A percentile compares a stretch with the other conserved stretches of the same genome.
Conservation (phyloP, 2,113 vertebrate species). For the Columba livia region DNA sequence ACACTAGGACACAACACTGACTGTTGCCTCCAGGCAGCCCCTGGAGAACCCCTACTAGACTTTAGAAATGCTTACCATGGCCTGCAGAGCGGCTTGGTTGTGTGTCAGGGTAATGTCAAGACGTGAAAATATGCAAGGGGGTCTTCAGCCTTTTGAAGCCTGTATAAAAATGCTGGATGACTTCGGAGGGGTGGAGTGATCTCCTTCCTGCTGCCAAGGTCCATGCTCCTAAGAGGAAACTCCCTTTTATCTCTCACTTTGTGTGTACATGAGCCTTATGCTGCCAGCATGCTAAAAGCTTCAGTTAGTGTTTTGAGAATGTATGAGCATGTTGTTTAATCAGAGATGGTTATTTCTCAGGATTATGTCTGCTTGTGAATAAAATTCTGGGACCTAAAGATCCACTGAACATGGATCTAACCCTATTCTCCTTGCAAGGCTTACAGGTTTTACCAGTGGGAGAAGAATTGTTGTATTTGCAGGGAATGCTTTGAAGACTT, state of each 20-base stretch:
- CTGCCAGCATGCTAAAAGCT: neutral
- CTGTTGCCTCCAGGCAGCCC: neutral
- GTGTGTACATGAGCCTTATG: neutral
- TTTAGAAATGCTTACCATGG: neutral
- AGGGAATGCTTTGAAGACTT: neutral
- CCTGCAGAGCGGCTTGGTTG: neutral
- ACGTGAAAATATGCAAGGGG: accelerated
- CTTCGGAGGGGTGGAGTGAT: neutral
- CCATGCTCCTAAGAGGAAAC: neutral
- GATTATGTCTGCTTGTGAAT: neutral
- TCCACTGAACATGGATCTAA: neutral
- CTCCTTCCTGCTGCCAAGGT: neutral
- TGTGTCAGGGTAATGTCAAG: neutral
- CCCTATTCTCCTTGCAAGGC: neutral
- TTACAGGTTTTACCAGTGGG: neutral
- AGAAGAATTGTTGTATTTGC: neutral
- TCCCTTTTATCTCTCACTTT: neutral
- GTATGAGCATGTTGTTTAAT: neutral
- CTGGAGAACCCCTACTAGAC: neutral
- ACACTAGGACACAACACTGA: neutral
- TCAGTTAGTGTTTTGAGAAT: neutral
- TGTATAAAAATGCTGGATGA: neutral
- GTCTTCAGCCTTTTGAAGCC: neutral
- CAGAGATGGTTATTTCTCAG: neutral
- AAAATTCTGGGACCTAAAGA: neutral